phyloP scores from a whole-genome alignment of 2,113 vertebrate genomes.

The Chrysochloris asiatica region DNA sequence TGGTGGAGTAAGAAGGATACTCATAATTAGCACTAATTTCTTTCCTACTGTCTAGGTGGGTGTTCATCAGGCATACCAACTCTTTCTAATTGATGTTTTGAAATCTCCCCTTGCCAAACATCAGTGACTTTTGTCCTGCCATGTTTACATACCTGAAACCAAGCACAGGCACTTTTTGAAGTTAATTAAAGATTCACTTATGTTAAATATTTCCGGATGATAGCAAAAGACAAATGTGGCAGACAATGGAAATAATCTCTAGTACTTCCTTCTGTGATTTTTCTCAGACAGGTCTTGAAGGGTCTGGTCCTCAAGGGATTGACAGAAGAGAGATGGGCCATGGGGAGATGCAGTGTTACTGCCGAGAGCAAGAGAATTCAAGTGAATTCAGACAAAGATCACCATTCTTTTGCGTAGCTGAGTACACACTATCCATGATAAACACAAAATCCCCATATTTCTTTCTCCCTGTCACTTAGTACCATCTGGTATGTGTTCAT shows the following conservation, averaged over 20 bases:
- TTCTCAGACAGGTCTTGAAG: conserved; percentile 78
- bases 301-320: conserved; percentile 50
- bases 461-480: neutral
- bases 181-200: conserved; percentile 81
- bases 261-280: conserved; percentile 75
- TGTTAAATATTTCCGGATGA: conserved; percentile 73
- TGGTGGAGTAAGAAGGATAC: conserved; percentile 19
- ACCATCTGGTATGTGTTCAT: neutral
- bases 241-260: conserved; percentile 75
- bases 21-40: conserved; percentile 73
- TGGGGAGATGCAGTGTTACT: neutral
- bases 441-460: neutral
- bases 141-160: conserved; percentile 76
- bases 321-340: conserved; percentile 27
- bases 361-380: neutral
- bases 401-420: neutral
- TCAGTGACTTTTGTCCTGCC: conserved; percentile 73
- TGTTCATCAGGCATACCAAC: conserved; percentile 71
- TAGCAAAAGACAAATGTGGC: conserved; percentile 61
- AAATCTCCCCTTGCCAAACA: conserved; percentile 66
- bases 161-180: conserved; percentile 77
- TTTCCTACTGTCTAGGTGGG: conserved; percentile 69
- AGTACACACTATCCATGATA: neutral
- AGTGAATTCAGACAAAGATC: neutral
- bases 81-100: conserved; percentile 81